Base-by-base conservation (phyloP, 2,113 vertebrate species). In the Phrynosoma blainvillii region DNA sequence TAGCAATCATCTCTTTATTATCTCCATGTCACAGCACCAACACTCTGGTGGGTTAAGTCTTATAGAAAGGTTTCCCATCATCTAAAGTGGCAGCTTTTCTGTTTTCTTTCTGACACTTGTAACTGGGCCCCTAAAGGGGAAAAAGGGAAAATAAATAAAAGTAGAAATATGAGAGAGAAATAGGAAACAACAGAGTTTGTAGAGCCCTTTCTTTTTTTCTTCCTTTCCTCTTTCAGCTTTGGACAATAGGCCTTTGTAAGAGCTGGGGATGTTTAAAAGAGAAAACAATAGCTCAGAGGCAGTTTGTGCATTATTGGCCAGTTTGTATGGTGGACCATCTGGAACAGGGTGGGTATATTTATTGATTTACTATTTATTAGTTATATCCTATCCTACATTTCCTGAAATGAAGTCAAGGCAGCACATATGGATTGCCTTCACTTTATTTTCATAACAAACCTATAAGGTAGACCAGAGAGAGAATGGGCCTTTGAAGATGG, bases 31-130 rank as follows among this genome's bases (percentile, higher is more conserved):
- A 23, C 70, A 90, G 77, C 88, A 86, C 80, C 90, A 92, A 91
- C 87, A 93, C 70, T 70, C 91, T 94, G 88, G 90, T 95, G 93
- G 84, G 90, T 88, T 82, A 89, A 75, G 73, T 87, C 88, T 93
- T 92, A 84, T 86, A 92, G 87, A 91, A 94, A 92, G 70, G 84
- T 93, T 92, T 93, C 87, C 87, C 78, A 85, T 91, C 87, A 87
- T 92, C 89, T 93, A 86, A 85, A 47, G 12, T 95, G 94, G 92
- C 91, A 84, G 85, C 23, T 79, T 91, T 91, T 93, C 93, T 93
- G 90, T 91, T 94, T 93, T 90, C 68, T 82, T 85, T 90, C 85
- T 91, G 89, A 88, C 93, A 94, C 91, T 85, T 89, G 79, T 8
- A 86, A 84, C 90, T 86, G 88, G 88, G 25, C 81, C 88, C 89